Evolutionary conservation across 2,888 invertebrate species (phyloP).

Genomic region (Cybosia mesomella): DNA sequence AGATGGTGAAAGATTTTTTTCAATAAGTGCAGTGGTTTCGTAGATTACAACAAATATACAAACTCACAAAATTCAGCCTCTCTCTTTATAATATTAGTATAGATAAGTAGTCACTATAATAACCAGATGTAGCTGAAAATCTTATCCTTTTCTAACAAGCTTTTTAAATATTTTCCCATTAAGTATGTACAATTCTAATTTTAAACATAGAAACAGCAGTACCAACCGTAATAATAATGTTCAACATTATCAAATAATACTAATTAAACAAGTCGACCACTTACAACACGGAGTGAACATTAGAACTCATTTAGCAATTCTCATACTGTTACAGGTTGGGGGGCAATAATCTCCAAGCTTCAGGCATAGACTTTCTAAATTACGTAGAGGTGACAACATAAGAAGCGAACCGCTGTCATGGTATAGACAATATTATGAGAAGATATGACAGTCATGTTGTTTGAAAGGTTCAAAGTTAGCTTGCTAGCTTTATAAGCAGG

Average conservation of each 20-base stretch:
- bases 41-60: too few relatives aligned
- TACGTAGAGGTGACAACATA: conserved; percentile 9
- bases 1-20: too few relatives aligned
- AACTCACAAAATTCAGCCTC: too few relatives aligned
- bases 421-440: too few relatives aligned
- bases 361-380: background rate
- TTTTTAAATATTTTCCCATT: background rate
- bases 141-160: too few relatives aligned
- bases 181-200: background rate
- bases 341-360: conserved; percentile 7
- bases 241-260: background rate
- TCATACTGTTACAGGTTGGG: conserved; percentile 16
- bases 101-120: background rate
- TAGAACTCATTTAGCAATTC: conserved; percentile 19
- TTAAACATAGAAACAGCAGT: conserved; percentile 1
- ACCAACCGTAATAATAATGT: background rate
- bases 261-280: background rate
- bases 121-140: background rate
- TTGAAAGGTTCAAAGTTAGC: background rate
- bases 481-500: background rate
- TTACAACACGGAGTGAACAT: conserved; percentile 13
- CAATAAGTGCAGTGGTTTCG: too few relatives aligned
- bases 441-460: too few relatives aligned
- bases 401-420: too few relatives aligned
- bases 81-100: background rate